Evolutionary conservation across 92 coral and sea anemone genomes (phyloP).

Genomic region (Palythoa grandiflora): DNA sequence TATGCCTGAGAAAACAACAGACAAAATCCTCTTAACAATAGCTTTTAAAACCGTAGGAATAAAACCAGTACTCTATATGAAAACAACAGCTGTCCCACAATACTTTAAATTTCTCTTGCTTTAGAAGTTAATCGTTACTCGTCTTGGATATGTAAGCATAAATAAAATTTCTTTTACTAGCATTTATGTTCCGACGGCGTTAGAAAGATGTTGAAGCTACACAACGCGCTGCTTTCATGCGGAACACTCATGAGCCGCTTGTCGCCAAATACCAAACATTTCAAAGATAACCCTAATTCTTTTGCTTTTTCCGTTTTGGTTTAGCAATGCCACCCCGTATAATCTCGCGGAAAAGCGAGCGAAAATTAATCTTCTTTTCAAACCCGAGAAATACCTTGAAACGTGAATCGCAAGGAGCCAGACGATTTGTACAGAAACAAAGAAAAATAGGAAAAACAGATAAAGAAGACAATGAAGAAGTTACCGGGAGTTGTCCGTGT

Average conservation of each 20-base stretch:
- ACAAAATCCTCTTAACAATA: not conserved
- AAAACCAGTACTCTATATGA: not conserved
- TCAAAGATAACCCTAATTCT: not conserved
- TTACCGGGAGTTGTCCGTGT: not conserved
- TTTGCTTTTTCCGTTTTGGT: conserved; percentile 9
- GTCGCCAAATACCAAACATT: not conserved
- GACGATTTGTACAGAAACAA: not conserved
- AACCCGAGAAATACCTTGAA: not conserved
- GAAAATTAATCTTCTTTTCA: not conserved
- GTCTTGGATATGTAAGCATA: not conserved
- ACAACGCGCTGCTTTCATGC: not conserved
- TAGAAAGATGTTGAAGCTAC: not conserved
- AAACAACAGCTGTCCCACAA: not conserved
- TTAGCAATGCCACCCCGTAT: not conserved
- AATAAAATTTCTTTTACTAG: not conserved
- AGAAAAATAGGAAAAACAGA: not conserved
- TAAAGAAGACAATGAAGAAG: not conserved
- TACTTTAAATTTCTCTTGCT: not conserved
- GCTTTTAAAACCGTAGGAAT: not conserved
- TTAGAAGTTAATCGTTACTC: not conserved
- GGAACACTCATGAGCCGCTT: not conserved
- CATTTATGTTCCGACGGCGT: not conserved
- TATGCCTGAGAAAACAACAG: not conserved
- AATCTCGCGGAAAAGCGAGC: not conserved
- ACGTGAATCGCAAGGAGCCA: not conserved